Evolutionary conservation across 2,888 invertebrate species (phyloP), one percentile per base, ranked within the genome.

Genomic region (Callosobruchus maculatus): DNA sequence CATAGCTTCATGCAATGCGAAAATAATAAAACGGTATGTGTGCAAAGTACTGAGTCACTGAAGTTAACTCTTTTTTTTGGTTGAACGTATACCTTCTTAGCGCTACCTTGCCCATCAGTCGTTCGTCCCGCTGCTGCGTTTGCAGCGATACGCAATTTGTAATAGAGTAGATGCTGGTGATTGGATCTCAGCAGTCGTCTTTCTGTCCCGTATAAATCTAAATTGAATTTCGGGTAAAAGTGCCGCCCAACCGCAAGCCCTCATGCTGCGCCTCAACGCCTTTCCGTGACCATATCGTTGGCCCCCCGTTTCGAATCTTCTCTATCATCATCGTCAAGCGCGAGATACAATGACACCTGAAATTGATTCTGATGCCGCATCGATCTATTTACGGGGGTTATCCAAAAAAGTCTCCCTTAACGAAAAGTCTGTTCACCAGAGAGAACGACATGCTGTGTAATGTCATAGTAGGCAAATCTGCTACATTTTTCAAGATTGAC

Each of bases 101-200:
- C n/a, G n/a, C 18, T 49, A 49, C 1, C 49, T 49, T 49, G 49
- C 18, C 18, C n/a, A n/a, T n/a, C 13, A 49, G 1, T 18, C 4
- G 13, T 7, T 49, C 18, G 49, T 49, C 49, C 5, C 49, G 49
- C 49, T 18, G 49, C 49, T 49, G 49, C 49, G 49, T 49, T 49
- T 13, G 13, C 49, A 49, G 49, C 3, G 49, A 49, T 49, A 49
- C 4, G 18, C 13, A 13, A 49, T 49, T 49, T 49, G 49, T 49
- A 49, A 49, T 49, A 49, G 49, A 49, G 7, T 18, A 49, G 49
- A 49, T 49, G 49, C 3, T 18, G 49, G 49, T 84, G 84, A 85
- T 84, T 85, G 85, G 83, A 85, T 85, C 85, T 76, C 85, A 85
- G 84, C 84, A 84, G 85, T 83, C 78, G 84, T 81, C 83, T 82